Conservation (phyloP, 2,888 invertebrate genomes). For the Lacanobia oleracea region DNA sequence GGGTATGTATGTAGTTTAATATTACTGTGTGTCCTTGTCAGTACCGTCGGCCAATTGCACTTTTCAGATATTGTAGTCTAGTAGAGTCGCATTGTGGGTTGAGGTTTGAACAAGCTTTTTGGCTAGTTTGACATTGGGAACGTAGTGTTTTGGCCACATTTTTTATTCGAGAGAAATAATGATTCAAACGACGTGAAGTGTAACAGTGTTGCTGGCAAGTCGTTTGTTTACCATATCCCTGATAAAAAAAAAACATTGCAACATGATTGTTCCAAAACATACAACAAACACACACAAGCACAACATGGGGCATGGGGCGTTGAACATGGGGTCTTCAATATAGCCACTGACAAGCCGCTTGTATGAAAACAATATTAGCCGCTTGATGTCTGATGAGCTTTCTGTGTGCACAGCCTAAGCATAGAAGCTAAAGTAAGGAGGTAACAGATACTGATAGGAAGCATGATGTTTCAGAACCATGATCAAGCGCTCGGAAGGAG, state of each 20-base stretch:
- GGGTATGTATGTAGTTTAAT: conserved; percentile 79
- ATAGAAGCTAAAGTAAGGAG: neutral
- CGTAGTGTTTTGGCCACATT: too few relatives aligned
- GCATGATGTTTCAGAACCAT: conserved; percentile 92
- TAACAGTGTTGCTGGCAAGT: too few relatives aligned
- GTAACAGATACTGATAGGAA: conserved; percentile 4
- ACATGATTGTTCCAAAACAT: too few relatives aligned
- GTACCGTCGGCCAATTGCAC: neutral
- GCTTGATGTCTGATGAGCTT: conserved; percentile 27
- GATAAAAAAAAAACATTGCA: too few relatives aligned
- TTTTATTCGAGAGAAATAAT: too few relatives aligned
- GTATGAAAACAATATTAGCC: neutral
- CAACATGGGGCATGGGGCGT: too few relatives aligned
- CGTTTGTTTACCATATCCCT: too few relatives aligned
- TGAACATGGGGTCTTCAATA: neutral
- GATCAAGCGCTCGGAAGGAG: conserved; percentile 97
- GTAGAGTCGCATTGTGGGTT: neutral
- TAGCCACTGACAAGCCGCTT: neutral
- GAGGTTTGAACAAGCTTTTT: neutral
- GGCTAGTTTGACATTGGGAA: neutral
- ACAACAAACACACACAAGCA: too few relatives aligned
- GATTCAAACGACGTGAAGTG: too few relatives aligned
- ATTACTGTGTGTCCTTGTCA: conserved; percentile 19
- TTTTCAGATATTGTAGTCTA: neutral
- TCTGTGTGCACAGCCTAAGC: neutral